Percentiles rank a stretch among this genome's conserved stretches.
phyloP scores from a whole-genome alignment of 2,888 invertebrate species.

The Mellilla xanthometata region DNA sequence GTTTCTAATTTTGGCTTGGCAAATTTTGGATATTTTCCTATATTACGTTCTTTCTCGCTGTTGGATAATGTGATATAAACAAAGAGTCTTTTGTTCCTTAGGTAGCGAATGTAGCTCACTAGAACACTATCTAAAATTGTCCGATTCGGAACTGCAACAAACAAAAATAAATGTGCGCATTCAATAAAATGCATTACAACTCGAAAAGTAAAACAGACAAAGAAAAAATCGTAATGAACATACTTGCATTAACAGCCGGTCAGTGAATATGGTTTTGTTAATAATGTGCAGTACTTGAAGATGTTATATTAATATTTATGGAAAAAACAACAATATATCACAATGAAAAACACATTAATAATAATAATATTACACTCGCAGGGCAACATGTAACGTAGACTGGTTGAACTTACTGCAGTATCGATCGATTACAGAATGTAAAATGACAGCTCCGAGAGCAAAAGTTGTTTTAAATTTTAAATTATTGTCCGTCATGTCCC shows the following conservation, averaged over 20 bases:
- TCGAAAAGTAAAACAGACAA: background rate
- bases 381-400: constrained; percentile 3
- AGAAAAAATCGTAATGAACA: background rate
- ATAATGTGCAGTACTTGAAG: background rate
- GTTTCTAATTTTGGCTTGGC: constrained; percentile 46
- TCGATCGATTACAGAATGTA: constrained; percentile 11
- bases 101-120: background rate
- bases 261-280: background rate
- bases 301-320: background rate
- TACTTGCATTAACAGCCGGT: background rate
- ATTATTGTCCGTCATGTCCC: constrained; percentile 2
- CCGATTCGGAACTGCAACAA: constrained; percentile 20
- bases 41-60: background rate
- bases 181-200: constrained; percentile 1
- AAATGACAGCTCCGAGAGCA: background rate
- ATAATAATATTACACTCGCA: constrained; percentile 13
- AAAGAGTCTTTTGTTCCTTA: background rate
- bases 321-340: constrained; percentile 3
- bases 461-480: background rate
- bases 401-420: constrained; percentile 9
- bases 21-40: constrained; percentile 34
- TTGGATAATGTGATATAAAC: constrained; percentile 1
- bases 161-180: constrained; percentile 6
- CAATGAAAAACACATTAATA: constrained; percentile 1
- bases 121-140: constrained; percentile 1